phyloP scores from a whole-genome alignment of 2,113 vertebrate species.

The Jacana jacana region DNA sequence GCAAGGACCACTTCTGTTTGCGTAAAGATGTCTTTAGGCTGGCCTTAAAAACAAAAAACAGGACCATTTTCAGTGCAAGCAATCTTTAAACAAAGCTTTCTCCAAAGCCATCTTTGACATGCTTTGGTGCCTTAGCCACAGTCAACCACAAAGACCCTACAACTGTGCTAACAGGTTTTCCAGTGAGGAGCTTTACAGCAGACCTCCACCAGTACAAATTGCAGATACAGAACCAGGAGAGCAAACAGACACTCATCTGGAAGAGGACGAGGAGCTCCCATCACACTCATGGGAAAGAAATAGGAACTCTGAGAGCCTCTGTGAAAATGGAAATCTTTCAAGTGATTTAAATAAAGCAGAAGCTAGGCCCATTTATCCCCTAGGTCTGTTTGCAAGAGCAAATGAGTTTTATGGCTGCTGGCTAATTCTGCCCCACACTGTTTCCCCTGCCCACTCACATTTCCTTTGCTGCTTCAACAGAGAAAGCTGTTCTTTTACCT shows the following conservation, averaged over 20 bases:
- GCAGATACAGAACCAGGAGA: not conserved
- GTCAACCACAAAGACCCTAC: not conserved
- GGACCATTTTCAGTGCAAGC: not conserved
- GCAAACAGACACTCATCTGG: not conserved
- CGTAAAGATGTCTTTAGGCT: not conserved
- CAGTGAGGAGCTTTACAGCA: not conserved
- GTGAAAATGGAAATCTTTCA: not conserved
- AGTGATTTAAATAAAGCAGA: not conserved
- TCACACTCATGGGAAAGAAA: rapidly evolving
- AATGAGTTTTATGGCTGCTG: not conserved
- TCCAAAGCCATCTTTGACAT: not conserved
- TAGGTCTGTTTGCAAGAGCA: not conserved
- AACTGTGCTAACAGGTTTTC: not conserved
- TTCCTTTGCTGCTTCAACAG: not conserved
- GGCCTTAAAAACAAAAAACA: slow-evolving; percentile 50
- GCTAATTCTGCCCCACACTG: not conserved
- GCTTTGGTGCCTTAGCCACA: not conserved
- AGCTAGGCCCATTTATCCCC: not conserved
- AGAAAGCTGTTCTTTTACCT: not conserved
- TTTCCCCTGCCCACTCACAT: not conserved
- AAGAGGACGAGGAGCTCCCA: not conserved
- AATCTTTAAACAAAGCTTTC: not conserved
- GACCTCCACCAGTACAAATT: not conserved
- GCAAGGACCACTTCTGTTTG: not conserved
- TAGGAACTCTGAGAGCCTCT: not conserved